Conservation (phyloP, 2,797 vertebrate species). For the Galagoides demidoff region DNA sequence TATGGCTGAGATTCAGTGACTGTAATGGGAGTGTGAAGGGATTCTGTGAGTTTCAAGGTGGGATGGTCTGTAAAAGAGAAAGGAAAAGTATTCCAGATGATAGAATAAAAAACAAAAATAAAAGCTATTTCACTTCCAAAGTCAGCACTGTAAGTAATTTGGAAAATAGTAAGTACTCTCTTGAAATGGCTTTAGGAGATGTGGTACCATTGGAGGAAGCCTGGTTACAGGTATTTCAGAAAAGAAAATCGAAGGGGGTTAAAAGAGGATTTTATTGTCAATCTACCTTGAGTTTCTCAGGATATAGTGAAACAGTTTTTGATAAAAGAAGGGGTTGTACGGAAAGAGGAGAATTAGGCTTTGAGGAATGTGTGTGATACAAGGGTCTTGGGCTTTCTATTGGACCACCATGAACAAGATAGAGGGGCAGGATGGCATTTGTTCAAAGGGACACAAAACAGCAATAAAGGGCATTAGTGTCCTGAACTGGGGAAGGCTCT, state of each 20-base stretch:
- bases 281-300: not conserved
- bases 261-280: not conserved
- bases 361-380: not conserved
- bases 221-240: not conserved
- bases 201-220: not conserved
- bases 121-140: not conserved
- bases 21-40: not conserved
- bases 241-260: not conserved
- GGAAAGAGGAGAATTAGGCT: not conserved
- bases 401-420: not conserved
- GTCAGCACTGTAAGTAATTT: not conserved
- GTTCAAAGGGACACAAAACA: not conserved
- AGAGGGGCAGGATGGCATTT: not conserved
- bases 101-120: not conserved
- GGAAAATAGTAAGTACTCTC: not conserved
- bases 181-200: not conserved
- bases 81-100: not conserved
- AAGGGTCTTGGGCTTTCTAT: not conserved
- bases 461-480: not conserved
- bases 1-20: not conserved
- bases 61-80: not conserved
- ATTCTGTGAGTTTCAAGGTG: not conserved
- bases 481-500: not conserved
- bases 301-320: not conserved
- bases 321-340: rapidly evolving